Percentiles rank a stretch among this genome's conserved stretches.
These are phyloP conservation scores for Tachina fera DNA, from an alignment of 2,888 invertebrate genomes.

Conservation along the genomic window DNA sequence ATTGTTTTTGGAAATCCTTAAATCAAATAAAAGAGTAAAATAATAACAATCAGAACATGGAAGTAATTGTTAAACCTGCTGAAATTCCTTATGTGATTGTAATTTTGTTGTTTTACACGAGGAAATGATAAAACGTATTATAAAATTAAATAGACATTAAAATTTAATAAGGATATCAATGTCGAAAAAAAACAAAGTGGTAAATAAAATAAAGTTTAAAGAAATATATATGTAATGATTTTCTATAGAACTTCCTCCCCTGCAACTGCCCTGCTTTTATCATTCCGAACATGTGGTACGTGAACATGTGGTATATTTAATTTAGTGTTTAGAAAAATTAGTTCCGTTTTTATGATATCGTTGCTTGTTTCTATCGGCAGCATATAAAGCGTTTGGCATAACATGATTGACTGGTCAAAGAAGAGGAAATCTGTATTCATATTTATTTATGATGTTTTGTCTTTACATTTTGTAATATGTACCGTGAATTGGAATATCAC, in stretches of 20 bases:
- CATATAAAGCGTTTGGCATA: slow-evolving; percentile 61
- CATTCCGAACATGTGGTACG: not conserved
- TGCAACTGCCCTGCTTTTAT: slow-evolving; percentile 33
- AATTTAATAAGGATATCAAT: slow-evolving; percentile 57
- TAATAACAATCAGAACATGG: not conserved
- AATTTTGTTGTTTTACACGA: slow-evolving; percentile 28
- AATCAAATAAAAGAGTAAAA: slow-evolving; percentile 36
- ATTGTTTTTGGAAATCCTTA: slow-evolving; percentile 25
- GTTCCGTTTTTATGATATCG: slow-evolving; percentile 7
- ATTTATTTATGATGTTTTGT: slow-evolving; percentile 14
- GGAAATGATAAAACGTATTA: not conserved
- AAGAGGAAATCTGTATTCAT: slow-evolving; percentile 57
- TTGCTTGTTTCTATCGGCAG: slow-evolving; percentile 39
- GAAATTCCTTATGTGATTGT: slow-evolving; percentile 14
- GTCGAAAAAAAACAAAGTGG: slow-evolving; percentile 29
- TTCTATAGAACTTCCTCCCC: slow-evolving; percentile 32
- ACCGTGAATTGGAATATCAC: slow-evolving; percentile 2
- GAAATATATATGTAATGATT: not conserved
- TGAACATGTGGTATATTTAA: slow-evolving; percentile 21
- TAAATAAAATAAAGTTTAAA: slow-evolving; percentile 35
- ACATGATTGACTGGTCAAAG: slow-evolving; percentile 74
- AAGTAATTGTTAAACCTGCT: slow-evolving; percentile 15
- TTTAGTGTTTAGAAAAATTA: slow-evolving; percentile 1
- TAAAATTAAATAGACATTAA: slow-evolving; percentile 33
- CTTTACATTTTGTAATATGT: not conserved